Percentiles rank a stretch among this genome's conserved stretches.
Evolutionary conservation across 2,113 vertebrate genomes (phyloP).

Genomic region (Scopus umbretta): DNA sequence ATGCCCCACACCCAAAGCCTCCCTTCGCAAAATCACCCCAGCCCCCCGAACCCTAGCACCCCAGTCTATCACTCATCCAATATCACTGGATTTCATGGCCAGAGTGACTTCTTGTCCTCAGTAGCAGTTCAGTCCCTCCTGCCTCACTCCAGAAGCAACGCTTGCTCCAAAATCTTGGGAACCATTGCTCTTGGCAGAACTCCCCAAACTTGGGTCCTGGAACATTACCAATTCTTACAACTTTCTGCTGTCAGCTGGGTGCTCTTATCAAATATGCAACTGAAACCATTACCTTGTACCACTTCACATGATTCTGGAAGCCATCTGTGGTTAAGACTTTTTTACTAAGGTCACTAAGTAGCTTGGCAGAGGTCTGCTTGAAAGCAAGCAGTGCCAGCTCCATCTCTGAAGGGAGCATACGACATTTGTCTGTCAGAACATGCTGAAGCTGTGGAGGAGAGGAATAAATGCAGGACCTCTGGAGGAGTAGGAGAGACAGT

Average conservation of each 20-base stretch:
- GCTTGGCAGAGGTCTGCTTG: background rate
- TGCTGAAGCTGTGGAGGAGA: background rate
- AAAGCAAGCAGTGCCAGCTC: background rate
- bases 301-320: background rate
- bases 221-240: background rate
- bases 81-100: background rate
- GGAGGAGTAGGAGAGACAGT: background rate
- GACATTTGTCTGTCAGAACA: background rate
- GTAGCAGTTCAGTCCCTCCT: background rate
- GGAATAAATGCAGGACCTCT: background rate
- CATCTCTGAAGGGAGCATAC: background rate
- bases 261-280: background rate
- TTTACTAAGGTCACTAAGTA: background rate
- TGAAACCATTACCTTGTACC: background rate
- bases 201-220: background rate
- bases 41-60: background rate
- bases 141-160: background rate
- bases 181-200: background rate
- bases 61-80: background rate
- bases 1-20: background rate
- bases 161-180: background rate
- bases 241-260: background rate
- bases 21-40: background rate
- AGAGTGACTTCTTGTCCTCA: background rate
- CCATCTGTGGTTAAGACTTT: background rate